Evolutionary conservation across 2,888 invertebrate species (phyloP).

Genomic region (Tuta absoluta): DNA sequence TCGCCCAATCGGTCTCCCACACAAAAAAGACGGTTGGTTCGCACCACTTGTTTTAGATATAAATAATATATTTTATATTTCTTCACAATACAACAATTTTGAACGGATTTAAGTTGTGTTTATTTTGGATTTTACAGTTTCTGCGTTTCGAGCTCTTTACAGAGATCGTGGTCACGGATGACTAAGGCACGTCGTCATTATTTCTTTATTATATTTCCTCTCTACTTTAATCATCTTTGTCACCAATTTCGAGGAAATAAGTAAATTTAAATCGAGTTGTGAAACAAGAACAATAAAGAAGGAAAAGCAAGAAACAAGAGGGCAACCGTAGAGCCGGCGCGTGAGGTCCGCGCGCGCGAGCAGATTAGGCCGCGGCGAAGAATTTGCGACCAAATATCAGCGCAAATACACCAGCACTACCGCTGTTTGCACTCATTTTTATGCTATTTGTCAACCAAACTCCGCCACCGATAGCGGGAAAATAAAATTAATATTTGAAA

Average conservation of each 20-base stretch:
- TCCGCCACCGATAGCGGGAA: slow-evolving; percentile 43
- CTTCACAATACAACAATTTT: no score
- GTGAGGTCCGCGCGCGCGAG: slow-evolving; percentile 62
- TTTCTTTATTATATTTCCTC: no score
- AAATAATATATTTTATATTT: no score
- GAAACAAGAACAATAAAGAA: slow-evolving; percentile 31
- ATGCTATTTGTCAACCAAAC: slow-evolving; percentile 62
- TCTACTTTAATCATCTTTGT: background rate
- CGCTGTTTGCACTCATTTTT: slow-evolving; percentile 75
- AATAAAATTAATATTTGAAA: slow-evolving; percentile 64
- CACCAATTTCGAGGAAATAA: background rate
- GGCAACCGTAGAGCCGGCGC: slow-evolving; percentile 57
- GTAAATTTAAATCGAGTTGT: background rate
- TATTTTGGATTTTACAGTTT: no score
- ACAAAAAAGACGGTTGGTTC: no score
- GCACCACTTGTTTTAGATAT: no score
- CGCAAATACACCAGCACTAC: slow-evolving; percentile 59
- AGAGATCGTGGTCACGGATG: no score
- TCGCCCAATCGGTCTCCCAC: no score
- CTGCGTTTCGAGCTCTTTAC: no score
- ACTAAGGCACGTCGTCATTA: no score
- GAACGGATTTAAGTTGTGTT: no score
- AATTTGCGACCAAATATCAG: slow-evolving; percentile 65
- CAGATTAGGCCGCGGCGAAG: slow-evolving; percentile 76
- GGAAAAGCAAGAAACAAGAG: slow-evolving; percentile 69